Evolutionary conservation across 1,140 invertebrate species (phyloP), one percentile per base, ranked within the genome.

Genomic region (Leptinotarsa lineolata): DNA sequence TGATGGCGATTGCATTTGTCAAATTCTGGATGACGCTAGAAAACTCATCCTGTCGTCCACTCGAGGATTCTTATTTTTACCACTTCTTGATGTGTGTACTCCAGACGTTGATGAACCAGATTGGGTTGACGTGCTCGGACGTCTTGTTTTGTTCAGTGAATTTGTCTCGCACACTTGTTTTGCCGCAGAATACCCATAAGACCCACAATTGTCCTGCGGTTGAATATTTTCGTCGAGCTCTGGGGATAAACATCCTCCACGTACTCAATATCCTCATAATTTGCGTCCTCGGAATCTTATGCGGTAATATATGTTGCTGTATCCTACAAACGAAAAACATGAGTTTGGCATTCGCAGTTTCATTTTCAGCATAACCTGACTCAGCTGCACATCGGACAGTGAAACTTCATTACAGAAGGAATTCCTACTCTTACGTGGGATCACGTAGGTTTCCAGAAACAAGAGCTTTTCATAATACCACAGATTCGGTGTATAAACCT

Each of bases 401-500:
- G 48, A 58, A 58, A 58, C n/a, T 3, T 58, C 48, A 58, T 18
- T 58, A 58, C 48, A 13, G 48, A 58, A 58, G 48, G 48, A 58
- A 58, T 2, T 58, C 48, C 48, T 58, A 2, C n/a, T 58, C 48
- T 58, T 58, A 58, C 48, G 48, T 18, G 48, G 48, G 48, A 58
- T 58, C 48, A 58, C 48, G 48, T 58, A 58, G 13, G 48, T 2
- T 58, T 58, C 48, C 13, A 58, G 3, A 18, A 58, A 58, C 48
- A 58, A 58, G 48, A 58, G 48, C 48, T 58, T 58, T 58, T 58
- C 48, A 18, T 58, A 58, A 58, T 58, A 58, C 48, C 48, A 58
- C 48, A 58, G 48, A 3, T 18, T 58, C 1, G 48, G 48, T 58
- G 48, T 58, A 58, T 58, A 58, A 58, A 58, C 48, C 48, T 58